Conservation (phyloP, 2,888 invertebrate species). For the Melangyna quadrimaculata region DNA sequence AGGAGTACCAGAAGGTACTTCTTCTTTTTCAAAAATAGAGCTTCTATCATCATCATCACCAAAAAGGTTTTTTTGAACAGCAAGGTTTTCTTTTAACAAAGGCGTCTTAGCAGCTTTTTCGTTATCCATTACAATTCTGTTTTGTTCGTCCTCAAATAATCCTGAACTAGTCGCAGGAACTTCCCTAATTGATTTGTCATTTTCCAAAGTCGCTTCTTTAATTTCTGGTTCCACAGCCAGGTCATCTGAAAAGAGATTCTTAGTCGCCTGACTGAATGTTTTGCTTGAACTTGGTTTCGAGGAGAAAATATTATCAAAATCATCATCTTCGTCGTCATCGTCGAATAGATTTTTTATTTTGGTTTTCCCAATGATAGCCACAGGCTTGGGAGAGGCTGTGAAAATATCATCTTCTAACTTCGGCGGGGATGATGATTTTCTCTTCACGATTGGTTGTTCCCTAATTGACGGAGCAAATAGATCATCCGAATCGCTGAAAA, state of each 20-base stretch:
- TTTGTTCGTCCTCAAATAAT: neutral
- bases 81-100: neutral
- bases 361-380: neutral
- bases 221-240: neutral
- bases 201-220: neutral
- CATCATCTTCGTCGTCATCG: constrained; percentile 62
- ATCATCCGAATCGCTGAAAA: constrained; percentile 55
- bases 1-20: neutral
- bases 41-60: neutral
- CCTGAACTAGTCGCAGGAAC: neutral
- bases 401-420: constrained; percentile 35
- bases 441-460: neutral
- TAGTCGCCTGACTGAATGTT: constrained; percentile 26
- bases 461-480: constrained; percentile 11
- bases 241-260: constrained; percentile 53
- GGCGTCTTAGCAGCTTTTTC: neutral
- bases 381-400: constrained; percentile 1
- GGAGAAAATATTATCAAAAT: constrained; percentile 61
- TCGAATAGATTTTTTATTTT: constrained; percentile 54
- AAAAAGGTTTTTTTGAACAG: neutral
- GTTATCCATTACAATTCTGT: neutral
- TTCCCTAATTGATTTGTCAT: neutral
- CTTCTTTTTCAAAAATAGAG: neutral
- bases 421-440: neutral
- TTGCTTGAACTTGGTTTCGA: constrained; percentile 22